Evolutionary conservation across 1,140 invertebrate genomes (phyloP).

Genomic region (Hesperophylax magnus): DNA sequence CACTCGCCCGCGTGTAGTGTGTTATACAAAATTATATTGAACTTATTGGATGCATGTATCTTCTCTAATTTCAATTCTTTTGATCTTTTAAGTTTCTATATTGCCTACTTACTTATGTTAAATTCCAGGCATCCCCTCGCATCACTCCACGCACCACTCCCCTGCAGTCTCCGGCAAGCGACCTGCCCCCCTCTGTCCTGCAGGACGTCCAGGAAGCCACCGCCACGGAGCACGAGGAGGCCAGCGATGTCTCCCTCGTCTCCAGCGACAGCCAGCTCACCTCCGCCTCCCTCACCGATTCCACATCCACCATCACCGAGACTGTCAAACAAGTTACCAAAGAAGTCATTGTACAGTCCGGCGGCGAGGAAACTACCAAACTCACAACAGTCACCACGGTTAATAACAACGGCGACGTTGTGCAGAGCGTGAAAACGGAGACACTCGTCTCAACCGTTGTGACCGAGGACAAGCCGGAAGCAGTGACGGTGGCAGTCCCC

Average conservation of each 20-base stretch:
- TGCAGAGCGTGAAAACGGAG: constrained; percentile 2
- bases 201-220: constrained; percentile 45
- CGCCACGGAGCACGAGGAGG: constrained; percentile 4
- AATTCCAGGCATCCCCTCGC: constrained; percentile 62
- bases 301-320: constrained; percentile 30
- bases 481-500: constrained; percentile 20
- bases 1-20: too few species aligned
- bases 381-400: constrained; percentile 37
- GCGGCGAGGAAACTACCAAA: constrained; percentile 29
- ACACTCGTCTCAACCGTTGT: constrained; percentile 5
- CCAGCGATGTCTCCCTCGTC: not conserved
- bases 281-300: constrained; percentile 22
- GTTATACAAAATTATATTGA: too few species aligned
- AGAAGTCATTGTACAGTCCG: constrained; percentile 46
- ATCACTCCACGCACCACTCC: constrained; percentile 72
- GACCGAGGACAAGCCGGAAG: constrained; percentile 8
- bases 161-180: constrained; percentile 71
- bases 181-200: constrained; percentile 58
- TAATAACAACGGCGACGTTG: constrained; percentile 3
- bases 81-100: too few species aligned
- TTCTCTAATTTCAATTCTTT: too few species aligned
- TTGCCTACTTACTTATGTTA: not conserved
- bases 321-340: constrained; percentile 55
- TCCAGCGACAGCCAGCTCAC: constrained; percentile 26
- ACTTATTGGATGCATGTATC: too few species aligned